Conservation (phyloP, 2,113 vertebrate species). For the Lipophrys pholis region DNA sequence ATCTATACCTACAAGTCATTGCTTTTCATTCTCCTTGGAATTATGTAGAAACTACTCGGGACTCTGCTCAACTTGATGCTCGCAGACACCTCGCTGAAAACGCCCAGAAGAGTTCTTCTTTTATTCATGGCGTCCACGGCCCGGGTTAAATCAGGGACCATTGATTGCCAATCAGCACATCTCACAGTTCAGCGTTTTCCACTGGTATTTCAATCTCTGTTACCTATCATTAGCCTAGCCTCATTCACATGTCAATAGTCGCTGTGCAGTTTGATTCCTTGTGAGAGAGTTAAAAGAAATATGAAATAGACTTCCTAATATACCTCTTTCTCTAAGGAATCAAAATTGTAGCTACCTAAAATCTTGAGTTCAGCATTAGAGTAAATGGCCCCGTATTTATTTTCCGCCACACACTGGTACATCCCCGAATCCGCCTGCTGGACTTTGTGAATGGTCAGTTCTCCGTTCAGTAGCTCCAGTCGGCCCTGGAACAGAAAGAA, state of each 20-base stretch:
- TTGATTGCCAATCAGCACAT: slow-evolving; percentile 78
- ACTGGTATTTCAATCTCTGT: slow-evolving; percentile 63
- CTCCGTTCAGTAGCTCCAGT: slow-evolving; percentile 88
- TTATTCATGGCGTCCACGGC: slow-evolving; percentile 66
- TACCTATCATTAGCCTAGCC: slow-evolving; percentile 34
- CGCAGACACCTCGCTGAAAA: slow-evolving; percentile 52
- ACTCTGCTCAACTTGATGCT: slow-evolving; percentile 34
- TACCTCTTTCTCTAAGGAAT: not conserved
- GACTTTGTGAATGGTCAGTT: slow-evolving; percentile 88
- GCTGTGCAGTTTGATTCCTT: slow-evolving; percentile 16
- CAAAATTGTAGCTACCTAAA: slow-evolving; percentile 82
- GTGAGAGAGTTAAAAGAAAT: too few species aligned
- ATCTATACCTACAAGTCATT: slow-evolving; percentile 59
- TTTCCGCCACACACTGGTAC: slow-evolving; percentile 97
- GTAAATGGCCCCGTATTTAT: slow-evolving; percentile 91
- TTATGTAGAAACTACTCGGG: slow-evolving; percentile 28
- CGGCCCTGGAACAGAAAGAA: slow-evolving; percentile 86
- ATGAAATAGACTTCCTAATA: too few species aligned
- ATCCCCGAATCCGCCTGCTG: slow-evolving; percentile 93
- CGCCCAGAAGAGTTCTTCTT: slow-evolving; percentile 49
- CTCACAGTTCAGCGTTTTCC: slow-evolving; percentile 54
- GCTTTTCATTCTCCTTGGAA: slow-evolving; percentile 46
- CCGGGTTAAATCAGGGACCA: slow-evolving; percentile 67
- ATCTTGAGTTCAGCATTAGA: slow-evolving; percentile 91
- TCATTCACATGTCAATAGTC: slow-evolving; percentile 50